Evolutionary conservation across 2,888 invertebrate species (phyloP), one percentile per base, ranked within the genome.

Genomic region (Falcaria lacertinaria): DNA sequence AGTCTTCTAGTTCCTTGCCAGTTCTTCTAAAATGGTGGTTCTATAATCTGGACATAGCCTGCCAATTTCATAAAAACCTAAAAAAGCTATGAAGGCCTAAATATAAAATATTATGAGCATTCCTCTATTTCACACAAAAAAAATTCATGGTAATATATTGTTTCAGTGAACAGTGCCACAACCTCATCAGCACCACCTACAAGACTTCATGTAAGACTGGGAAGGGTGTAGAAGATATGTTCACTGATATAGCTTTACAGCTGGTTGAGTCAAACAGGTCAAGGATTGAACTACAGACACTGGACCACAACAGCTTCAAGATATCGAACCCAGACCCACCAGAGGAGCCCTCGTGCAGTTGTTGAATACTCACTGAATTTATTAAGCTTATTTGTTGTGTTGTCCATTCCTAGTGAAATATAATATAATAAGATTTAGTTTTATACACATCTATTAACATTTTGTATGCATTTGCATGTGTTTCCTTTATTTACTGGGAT

Each of bases 131-230:
- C n/a, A n/a, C n/a, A n/a, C n/a, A n/a, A n/a, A n/a, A n/a, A n/a
- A n/a, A n/a, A n/a, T n/a, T n/a, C n/a, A 48, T 47, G 43, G 14
- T 33, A 19, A 19, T 37, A 17, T 42, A 25, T 28, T 34, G 6
- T 6, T 91, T 42, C 80, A 95, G 96, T 84, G 96, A 96, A 77
- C 97, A 97, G 79, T 97, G 97, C 75, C 97, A 97, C 79, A 96
- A 96, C 76, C 90, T 97, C 41, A 94, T 97, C 56, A 96, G 95
- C 71, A 95, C 94, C 41, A 95, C 94, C 39, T 98, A 96, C 74
- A 96, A 95, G 80, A 96, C 96, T 14, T 97, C 97, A 3, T 97
- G 97, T 76, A 96, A 95, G 80, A 94, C 94, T 39, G 95, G 96
- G 2, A 93, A 93, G 67, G 97, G 97, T 4, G 90, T 98, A 15